phyloP scores from a whole-genome alignment of 2,888 invertebrate genomes.

The Drosophila cognata region DNA sequence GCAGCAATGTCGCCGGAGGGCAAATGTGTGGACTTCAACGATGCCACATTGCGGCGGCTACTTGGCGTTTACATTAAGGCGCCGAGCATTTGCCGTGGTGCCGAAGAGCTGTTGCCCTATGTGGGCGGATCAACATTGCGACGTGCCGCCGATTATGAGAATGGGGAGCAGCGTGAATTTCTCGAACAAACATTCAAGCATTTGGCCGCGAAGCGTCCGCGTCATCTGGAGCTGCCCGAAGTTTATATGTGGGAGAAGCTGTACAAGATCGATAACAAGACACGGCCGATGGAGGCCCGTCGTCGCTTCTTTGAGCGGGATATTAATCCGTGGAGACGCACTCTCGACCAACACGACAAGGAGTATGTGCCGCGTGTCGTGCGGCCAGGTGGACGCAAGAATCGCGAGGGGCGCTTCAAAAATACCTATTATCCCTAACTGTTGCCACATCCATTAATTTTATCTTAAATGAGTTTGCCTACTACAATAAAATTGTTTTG shows the following conservation, averaged over 20 bases:
- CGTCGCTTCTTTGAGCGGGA: conserved; percentile 89
- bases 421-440: conserved; percentile 89
- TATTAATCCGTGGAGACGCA: conserved; percentile 88
- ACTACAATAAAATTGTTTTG: conserved; percentile 40
- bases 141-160: conserved; percentile 89
- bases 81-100: conserved; percentile 87
- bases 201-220: conserved; percentile 89
- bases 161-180: conserved; percentile 89
- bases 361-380: conserved; percentile 89
- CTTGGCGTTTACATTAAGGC: conserved; percentile 90
- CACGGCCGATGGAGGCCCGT: conserved; percentile 89
- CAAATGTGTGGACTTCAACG: conserved; percentile 92
- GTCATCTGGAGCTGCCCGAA: conserved; percentile 88
- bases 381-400: conserved; percentile 87
- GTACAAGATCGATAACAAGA: conserved; percentile 90
- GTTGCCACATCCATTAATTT: background rate
- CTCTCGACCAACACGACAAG: conserved; percentile 88
- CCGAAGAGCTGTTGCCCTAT: conserved; percentile 90
- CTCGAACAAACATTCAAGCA: conserved; percentile 89
- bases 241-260: conserved; percentile 93
- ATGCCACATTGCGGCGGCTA: conserved; percentile 90
- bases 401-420: conserved; percentile 87
- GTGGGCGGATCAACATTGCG: conserved; percentile 86
- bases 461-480: conserved; percentile 19
- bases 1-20: conserved; percentile 88